Conservation (phyloP, 2,888 invertebrate species). For the Mamestra brassicae region DNA sequence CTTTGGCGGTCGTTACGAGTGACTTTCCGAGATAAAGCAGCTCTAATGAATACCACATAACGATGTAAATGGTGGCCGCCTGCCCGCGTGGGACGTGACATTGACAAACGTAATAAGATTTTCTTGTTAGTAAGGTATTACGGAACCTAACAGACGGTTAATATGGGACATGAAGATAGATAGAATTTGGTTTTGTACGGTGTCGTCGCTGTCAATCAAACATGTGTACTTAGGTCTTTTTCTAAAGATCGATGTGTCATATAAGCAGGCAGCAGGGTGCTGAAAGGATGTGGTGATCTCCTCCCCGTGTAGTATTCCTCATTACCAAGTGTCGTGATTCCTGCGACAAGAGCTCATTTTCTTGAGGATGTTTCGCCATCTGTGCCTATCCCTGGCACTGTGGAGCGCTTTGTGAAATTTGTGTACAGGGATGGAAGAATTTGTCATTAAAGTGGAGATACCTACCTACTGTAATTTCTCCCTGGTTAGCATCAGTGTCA, state of each 20-base stretch:
- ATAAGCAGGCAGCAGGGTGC: no score
- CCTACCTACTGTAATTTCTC: background rate
- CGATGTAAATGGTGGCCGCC: conserved; percentile 65
- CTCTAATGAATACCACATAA: conserved; percentile 58
- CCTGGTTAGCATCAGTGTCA: background rate
- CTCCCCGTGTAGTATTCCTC: no score
- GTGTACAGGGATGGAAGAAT: no score
- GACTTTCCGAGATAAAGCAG: conserved; percentile 34
- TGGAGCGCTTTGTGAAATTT: no score
- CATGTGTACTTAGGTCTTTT: no score
- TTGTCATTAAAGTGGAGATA: no score
- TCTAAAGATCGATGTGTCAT: background rate
- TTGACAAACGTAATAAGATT: conserved; percentile 58
- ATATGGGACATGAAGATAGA: background rate
- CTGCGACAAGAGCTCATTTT: no score
- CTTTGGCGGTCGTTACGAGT: conserved; percentile 44
- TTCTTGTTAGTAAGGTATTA: conserved; percentile 17
- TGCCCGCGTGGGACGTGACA: conserved; percentile 75
- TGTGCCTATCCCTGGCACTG: no score
- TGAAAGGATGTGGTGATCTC: background rate
- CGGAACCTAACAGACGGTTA: background rate
- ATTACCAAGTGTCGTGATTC: no score
- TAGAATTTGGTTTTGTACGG: background rate
- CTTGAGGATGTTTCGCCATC: no score
- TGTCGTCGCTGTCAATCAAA: background rate